Evolutionary conservation across 2,797 vertebrate species (phyloP), one percentile per base, ranked within the genome.

Genomic region (Lycodopsis pacificus): DNA sequence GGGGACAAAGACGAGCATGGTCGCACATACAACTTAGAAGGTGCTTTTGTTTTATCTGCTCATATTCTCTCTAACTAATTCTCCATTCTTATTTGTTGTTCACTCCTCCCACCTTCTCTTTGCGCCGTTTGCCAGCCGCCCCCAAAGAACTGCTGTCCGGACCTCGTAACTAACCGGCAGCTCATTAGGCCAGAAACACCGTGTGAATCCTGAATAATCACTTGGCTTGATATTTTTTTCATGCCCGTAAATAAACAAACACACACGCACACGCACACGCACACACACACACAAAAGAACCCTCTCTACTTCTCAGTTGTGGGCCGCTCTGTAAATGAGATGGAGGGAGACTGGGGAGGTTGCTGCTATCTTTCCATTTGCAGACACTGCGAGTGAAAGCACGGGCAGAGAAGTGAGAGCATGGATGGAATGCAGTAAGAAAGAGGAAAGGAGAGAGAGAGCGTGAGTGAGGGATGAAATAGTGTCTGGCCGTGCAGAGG

Each of bases 151-250:
- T 69, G 71, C 83, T 62, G 82, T 80, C 81, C 69, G 20, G 69
- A 90, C 85, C 71, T 61, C 36, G 79, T 85, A 89, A 92, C 91
- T 90, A 90, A 81, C 77, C 38, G 38, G 81, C 77, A 81, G 80
- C 85, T 91, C 85, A 90, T 93, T 93, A 91, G 83, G 34, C 82
- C 70, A 66, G 68, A 78, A 88, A 89, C 81, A 3, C 81, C 67
- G 82, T 82, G 79, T 86, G 85, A 90, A 84, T 86, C 76, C 61
- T 61, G 40, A 84, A 83, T 91, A 91, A 89, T 90, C 82, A 84
- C 79, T 75, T 61, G 61, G 79, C 67, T 75, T 44, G 20, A 56
- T 73, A 53, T 59, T 69, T 61, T 49, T 49, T 71, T 51, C 5
- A 10, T 38, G 15, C 32, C 40, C 57, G 65, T 72, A 65, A 77